Evolutionary conservation across 64 coral and sea anemone species (phyloP).

Genomic region (Porites australiensis): DNA sequence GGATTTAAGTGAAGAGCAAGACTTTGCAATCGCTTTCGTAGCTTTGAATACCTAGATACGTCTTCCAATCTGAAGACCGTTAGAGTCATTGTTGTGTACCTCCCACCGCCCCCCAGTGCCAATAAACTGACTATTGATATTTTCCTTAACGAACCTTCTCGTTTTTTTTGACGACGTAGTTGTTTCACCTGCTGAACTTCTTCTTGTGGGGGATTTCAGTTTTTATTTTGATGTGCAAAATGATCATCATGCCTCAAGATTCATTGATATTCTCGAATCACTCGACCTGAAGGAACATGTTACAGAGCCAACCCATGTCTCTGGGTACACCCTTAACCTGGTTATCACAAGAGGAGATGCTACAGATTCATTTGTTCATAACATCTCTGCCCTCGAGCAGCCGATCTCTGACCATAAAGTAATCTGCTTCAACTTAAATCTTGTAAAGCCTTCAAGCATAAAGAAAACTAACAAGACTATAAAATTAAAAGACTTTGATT

Average conservation of each 20-base stretch:
- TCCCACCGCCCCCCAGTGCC: neutral
- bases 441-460: neutral
- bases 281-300: conserved; percentile 28
- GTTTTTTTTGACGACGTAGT: neutral
- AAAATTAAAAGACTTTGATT: neutral
- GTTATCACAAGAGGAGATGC: conserved; percentile 8
- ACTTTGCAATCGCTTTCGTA: neutral
- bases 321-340: conserved; percentile 15
- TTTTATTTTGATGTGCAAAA: neutral
- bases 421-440: conserved; percentile 41
- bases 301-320: neutral
- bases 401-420: conserved; percentile 27
- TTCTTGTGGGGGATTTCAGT: conserved; percentile 2
- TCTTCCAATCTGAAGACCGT: conserved; percentile 20
- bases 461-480: neutral
- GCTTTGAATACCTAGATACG: no score
- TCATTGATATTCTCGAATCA: conserved; percentile 3
- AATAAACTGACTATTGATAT: conserved; percentile 15
- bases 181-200: conserved; percentile 7
- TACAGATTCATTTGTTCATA: neutral
- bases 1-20: conserved; percentile 25
- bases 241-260: neutral
- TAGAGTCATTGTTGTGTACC: no score
- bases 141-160: conserved; percentile 50
- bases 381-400: neutral